Evolutionary conservation across 2,888 invertebrate genomes (phyloP), one percentile per base, ranked within the genome.

Genomic region (Polietes domitor): DNA sequence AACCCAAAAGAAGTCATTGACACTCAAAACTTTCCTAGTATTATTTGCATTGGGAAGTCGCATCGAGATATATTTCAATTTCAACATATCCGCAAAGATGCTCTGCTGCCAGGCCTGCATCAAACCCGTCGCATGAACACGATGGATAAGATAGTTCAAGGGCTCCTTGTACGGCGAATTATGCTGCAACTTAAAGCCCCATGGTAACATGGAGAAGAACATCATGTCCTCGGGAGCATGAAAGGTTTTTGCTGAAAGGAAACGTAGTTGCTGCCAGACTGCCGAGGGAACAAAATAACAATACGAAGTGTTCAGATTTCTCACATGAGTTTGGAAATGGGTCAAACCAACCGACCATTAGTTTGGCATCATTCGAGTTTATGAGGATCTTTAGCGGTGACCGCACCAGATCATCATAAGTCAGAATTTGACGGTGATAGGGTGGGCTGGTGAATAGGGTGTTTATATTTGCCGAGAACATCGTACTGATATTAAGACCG

Each of bases 381-480:
- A n/a, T n/a, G n/a, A 65, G 3, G 4, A 65, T 65, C 41, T 41
- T 65, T 19, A 65, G 6, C 9, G 37, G 6, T 12, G 65, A 65
- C 3, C 41, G n/a, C 32, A 21, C 41, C 3, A 65, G 19, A 17
- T 65, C 65, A 0, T 19, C 37, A 2, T 41, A 41, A 2, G 65
- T 65, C 41, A 19, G 19, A 0, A 75, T 68, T 37, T 77, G 65
- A 0, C 15, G 26, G 0, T 79, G 6, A 2, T 2, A 37, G 0
- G 82, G 80, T 10, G 85, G 85, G 9, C 72, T 81, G 1, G 85
- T 86, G 5, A 86, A 68, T 0, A 84, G 74, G 0, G 86, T 83
- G 41, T 86, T 61, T 28, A 84, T 65, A 19, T 79, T 43, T 0
- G 75, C 85, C 2, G 81, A 72, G 19, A 83, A 75, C 3, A 72